These are phyloP conservation scores for Drosophila picticornis DNA, from an alignment of 2,888 invertebrate species.

Conservation along the genomic window DNA sequence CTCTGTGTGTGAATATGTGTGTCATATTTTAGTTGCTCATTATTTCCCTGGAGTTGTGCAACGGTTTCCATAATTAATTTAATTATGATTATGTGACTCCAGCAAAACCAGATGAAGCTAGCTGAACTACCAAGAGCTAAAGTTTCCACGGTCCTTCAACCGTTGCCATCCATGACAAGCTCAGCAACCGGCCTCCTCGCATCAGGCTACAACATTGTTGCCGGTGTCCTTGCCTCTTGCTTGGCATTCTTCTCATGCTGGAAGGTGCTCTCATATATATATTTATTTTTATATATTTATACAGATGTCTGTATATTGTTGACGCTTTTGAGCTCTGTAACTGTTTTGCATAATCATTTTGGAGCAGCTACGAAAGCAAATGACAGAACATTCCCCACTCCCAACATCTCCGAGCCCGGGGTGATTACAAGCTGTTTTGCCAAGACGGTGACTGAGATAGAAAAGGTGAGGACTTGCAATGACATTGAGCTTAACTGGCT, in stretches of 20 bases:
- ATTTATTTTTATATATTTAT: not conserved
- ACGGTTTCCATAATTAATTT: slow-evolving; percentile 76
- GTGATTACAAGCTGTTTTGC: slow-evolving; percentile 21
- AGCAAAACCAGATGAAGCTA: slow-evolving; percentile 16
- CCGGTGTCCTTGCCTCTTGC: not conserved
- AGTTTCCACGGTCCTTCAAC: not conserved
- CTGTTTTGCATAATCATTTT: slow-evolving; percentile 44
- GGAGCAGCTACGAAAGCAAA: slow-evolving; percentile 4
- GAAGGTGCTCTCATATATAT: not conserved
- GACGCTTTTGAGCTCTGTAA: slow-evolving; percentile 7
- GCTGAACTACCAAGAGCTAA: not conserved
- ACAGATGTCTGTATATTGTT: not conserved
- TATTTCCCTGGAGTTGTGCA: slow-evolving; percentile 66
- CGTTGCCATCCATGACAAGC: not conserved
- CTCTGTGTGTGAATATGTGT: not conserved
- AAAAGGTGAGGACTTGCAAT: slow-evolving; percentile 10
- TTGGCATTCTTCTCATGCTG: not conserved
- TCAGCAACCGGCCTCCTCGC: not conserved
- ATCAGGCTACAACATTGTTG: not conserved
- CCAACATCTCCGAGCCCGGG: not conserved
- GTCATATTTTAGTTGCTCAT: slow-evolving; percentile 35
- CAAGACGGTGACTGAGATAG: slow-evolving; percentile 13
- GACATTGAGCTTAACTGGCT: slow-evolving; percentile 19
- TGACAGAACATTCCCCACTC: not conserved
- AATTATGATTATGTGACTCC: slow-evolving; percentile 73